Evolutionary conservation across 2,888 invertebrate genomes (phyloP).

Genomic region (Ischnura elegans): DNA sequence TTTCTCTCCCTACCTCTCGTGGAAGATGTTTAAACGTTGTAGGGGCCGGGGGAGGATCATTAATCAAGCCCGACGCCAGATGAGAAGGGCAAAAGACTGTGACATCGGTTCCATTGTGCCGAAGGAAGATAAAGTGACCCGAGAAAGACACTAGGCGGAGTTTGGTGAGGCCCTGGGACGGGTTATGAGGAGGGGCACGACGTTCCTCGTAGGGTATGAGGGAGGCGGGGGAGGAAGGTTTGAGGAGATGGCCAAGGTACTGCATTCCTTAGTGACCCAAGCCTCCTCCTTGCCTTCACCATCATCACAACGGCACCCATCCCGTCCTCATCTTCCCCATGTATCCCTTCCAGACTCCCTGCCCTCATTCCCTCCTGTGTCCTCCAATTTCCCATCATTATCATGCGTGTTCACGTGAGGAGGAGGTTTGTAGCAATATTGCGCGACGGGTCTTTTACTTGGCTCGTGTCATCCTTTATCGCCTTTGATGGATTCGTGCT

Average conservation of each 20-base stretch:
- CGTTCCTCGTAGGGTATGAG: not conserved
- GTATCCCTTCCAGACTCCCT: not conserved
- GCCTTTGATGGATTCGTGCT: constrained; percentile 26
- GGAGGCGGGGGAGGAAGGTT: not conserved
- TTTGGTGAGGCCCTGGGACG: not conserved
- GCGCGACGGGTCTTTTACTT: constrained; percentile 14
- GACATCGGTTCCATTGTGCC: constrained; percentile 65
- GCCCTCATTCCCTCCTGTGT: not conserved
- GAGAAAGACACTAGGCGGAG: constrained; percentile 42
- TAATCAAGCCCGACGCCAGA: constrained; percentile 30
- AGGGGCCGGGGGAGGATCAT: not conserved
- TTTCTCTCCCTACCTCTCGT: not conserved
- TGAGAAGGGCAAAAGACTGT: constrained; percentile 49
- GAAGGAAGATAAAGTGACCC: constrained; percentile 61
- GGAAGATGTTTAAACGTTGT: not conserved
- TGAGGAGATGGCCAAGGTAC: not conserved
- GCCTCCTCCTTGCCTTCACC: not conserved
- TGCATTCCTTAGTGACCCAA: constrained; percentile 31
- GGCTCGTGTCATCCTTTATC: constrained; percentile 35
- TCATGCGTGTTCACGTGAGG: constrained; percentile 24
- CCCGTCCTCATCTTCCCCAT: not conserved
- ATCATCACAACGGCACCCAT: not conserved
- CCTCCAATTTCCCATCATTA: constrained; percentile 26
- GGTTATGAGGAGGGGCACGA: not conserved
- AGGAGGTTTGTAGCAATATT: constrained; percentile 3